Evolutionary conservation across 2,888 invertebrate genomes (phyloP), one percentile per base, ranked within the genome.

Genomic region (Teinopalpus imperialis): DNA sequence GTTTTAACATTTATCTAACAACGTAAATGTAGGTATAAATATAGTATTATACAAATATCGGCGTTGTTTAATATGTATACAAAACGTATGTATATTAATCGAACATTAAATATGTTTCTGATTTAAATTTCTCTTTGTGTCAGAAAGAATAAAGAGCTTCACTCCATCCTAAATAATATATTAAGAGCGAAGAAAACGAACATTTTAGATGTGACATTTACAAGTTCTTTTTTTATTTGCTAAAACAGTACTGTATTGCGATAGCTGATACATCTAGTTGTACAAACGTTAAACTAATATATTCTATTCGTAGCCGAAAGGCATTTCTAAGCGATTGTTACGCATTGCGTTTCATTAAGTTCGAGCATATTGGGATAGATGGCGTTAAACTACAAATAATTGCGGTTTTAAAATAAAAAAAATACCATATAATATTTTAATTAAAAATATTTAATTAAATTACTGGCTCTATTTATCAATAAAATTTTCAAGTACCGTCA

Each of bases 241-340:
- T n/a, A n/a, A 16, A 16, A 16, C 2, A 3, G 16, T 16, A 16
- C 16, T 3, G 10, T 6, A 34, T 1, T 6, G 45, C 34, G 40
- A 39, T 21, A 7, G 14, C 3, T 12, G 16, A n/a, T 27, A 39
- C 45, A 45, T 45, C 45, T 45, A 40, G 39, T n/a, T 16, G 39
- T 34, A 12, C 14, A 5, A 12, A 10, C 2, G 45, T 14, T 34
- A 23, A 45, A 45, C 45, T 45, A 29, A 29, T 21, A 7, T 30
- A 14, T 29, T 23, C 21, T 14, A 18, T 8, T 31, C 13, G 36
- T 13, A 10, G 20, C 9, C n/a, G n/a, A 23, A 20, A 30, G 10
- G n/a, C 10, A 18, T 26, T 31, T 31, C 14, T 20, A 10, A 13
- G 13, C 5, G 26, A 18, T 5, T 20, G 12, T 18, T 21, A 16